A percentile compares a stretch with the other conserved stretches of the same genome.
Conservation (phyloP, 1,140 invertebrate genomes). For the Lasaia peninsularis region DNA sequence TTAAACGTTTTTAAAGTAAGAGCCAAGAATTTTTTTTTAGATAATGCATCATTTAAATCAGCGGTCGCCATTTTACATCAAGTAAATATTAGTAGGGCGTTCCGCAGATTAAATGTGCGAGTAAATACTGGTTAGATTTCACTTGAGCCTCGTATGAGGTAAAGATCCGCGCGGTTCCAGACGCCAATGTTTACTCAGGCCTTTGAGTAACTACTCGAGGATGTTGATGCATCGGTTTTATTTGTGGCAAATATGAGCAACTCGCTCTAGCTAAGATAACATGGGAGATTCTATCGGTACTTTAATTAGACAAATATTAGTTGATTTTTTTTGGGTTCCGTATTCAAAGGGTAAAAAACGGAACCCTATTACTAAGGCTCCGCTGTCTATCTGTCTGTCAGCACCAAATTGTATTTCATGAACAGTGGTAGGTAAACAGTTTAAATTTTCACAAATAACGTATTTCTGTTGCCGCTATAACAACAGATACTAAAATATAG, state of each 20-base stretch:
- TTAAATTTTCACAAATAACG: no score
- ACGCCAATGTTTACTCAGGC: not conserved
- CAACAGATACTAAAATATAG: no score
- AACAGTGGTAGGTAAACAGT: no score
- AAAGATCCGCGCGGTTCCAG: not conserved
- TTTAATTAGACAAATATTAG: not conserved
- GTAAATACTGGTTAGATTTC: not conserved
- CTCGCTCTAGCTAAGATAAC: not conserved
- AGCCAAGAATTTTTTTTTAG: no score
- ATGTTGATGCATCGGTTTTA: not conserved
- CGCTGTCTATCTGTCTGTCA: no score
- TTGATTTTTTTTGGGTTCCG: no score
- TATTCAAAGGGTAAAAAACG: no score
- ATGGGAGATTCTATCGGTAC: not conserved
- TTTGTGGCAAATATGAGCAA: conserved; percentile 1
- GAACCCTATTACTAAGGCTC: no score
- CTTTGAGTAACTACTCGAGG: not conserved
- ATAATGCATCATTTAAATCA: not conserved
- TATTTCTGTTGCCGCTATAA: no score
- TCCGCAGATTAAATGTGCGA: not conserved
- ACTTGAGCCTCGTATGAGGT: not conserved
- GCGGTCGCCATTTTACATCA: not conserved
- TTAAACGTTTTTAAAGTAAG: no score
- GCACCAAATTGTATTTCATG: no score
- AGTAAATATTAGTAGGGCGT: not conserved